phyloP scores from a whole-genome alignment of 2,797 vertebrate genomes.

The Chelidonichthys spinosus region DNA sequence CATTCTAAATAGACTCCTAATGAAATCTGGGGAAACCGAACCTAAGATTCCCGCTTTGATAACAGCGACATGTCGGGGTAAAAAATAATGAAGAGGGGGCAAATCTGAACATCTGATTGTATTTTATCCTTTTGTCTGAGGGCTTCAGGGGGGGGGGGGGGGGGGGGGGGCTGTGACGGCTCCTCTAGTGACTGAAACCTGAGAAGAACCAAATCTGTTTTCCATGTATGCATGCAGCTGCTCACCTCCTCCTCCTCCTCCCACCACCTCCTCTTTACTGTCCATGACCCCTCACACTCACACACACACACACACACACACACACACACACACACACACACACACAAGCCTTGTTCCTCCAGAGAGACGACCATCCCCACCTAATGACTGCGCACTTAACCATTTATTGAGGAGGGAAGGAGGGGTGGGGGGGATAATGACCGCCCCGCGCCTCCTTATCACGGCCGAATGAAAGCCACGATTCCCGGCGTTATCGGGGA shows the following conservation, averaged over 20 bases:
- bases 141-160: conserved; percentile 26
- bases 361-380: conserved; percentile 62
- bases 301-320: conserved; percentile 39
- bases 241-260: conserved; percentile 47
- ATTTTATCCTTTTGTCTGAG: conserved; percentile 75
- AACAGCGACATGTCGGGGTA: conserved; percentile 40
- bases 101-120: conserved; percentile 77
- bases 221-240: conserved; percentile 82
- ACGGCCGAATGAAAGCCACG: conserved; percentile 62
- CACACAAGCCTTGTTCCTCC: conserved; percentile 57
- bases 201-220: conserved; percentile 84
- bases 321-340: conserved; percentile 44
- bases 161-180: conserved; percentile 55
- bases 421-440: conserved; percentile 17
- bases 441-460: conserved; percentile 56
- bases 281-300: conserved; percentile 54
- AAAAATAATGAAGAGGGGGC: conserved; percentile 14
- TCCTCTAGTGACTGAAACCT: conserved; percentile 80
- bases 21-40: conserved; percentile 66
- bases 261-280: conserved; percentile 70
- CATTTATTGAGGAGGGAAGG: conserved; percentile 55
- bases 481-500: conserved; percentile 67
- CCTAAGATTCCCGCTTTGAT: conserved; percentile 57
- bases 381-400: conserved; percentile 67
- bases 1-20: conserved; percentile 68